Evolutionary conservation across 2,888 invertebrate genomes (phyloP), one percentile per base, ranked within the genome.

Genomic region (Eremobia ochroleuca): DNA sequence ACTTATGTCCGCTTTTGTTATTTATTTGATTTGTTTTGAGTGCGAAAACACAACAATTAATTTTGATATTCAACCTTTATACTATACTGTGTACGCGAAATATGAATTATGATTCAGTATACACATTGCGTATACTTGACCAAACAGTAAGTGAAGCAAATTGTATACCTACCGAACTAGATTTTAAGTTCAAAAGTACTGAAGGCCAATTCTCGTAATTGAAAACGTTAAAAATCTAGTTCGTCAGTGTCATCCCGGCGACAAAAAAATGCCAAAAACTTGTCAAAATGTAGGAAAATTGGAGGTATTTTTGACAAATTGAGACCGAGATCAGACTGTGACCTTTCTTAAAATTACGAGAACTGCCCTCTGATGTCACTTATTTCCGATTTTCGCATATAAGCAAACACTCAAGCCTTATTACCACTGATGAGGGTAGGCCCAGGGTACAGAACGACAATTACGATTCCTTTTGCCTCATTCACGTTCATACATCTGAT

Each of bases 31-130:
- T 69, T 81, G 76, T 77, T 85, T 83, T 65, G 69, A 78, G 77
- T 73, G 70, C 49, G 69, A 84, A 88, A 84, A 86, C 67, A 84
- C 59, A 61, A 73, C 85, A 75, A 78, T 85, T 82, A 67, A 75
- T 86, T 86, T 69, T 80, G 73, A 80, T 71, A 61, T 68, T 80
- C 62, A 78, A 75, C 64, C 66, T 75, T 78, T 82, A 78, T 62
- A 73, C 75, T 74, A 75, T 65, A n/a, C n/a, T 83, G 66, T 28
- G 62, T 64, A 65, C 4, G 61, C 79, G 72, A 77, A 82, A 61
- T 77, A 74, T 77, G 71, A 37, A 61, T 83, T 77, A 59, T 71
- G 28, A 69, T 75, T 66, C 68, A 13, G 31, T 21, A 61, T 4
- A 59, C 28, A 49, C 25, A 18, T n/a, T n/a, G n/a, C n/a, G 18